phyloP scores from a whole-genome alignment of 2,113 vertebrate species.

The Hemiscyllium ocellatum region DNA sequence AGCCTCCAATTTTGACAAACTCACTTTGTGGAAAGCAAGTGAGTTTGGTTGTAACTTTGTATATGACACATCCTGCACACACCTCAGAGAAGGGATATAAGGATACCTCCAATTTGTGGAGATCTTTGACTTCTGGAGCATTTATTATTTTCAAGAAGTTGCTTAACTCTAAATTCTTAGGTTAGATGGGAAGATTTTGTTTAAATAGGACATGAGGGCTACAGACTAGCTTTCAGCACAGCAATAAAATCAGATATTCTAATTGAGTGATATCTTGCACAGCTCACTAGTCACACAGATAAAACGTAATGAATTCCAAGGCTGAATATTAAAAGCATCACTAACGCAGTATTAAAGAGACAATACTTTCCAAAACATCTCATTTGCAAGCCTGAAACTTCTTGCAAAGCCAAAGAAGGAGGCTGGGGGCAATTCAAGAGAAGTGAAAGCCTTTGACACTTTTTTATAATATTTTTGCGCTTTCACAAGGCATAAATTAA shows the following conservation, averaged over 20 bases:
- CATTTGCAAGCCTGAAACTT: neutral
- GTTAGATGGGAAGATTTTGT: neutral
- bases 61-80: no score
- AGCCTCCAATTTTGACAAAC: neutral
- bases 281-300: neutral
- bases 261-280: neutral
- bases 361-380: neutral
- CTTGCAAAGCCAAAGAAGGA: no score
- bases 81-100: neutral
- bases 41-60: neutral
- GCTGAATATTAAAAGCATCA: neutral
- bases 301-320: neutral
- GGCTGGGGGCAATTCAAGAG: no score
- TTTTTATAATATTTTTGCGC: neutral
- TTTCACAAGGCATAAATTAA: neutral
- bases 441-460: no score
- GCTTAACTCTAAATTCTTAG: neutral
- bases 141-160: neutral
- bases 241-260: neutral
- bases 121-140: neutral
- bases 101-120: neutral
- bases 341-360: neutral
- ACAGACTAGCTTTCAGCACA: neutral
- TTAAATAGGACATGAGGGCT: neutral
- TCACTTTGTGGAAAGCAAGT: neutral